Evolutionary conservation across 2,888 invertebrate species (phyloP), one percentile per base, ranked within the genome.

Genomic region (Tortricodes alternella): DNA sequence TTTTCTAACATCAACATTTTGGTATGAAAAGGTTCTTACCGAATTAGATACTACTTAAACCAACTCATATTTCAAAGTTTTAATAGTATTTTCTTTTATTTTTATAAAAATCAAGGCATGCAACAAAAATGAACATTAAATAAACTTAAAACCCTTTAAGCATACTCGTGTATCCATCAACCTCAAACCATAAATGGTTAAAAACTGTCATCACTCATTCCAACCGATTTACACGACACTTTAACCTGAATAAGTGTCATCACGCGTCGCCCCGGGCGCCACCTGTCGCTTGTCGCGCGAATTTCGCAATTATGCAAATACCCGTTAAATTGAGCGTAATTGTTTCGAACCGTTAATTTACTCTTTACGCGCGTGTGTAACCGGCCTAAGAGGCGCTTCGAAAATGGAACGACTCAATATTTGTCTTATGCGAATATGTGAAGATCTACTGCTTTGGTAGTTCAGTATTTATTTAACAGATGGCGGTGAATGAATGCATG

Each of bases 321-420:
- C 4, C 35, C 53, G 41, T 51, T 34, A 58, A 53, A 53, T 58
- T 58, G 46, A 19, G 35, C 23, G 58, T 58, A 58, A 58, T 58
- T 58, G 58, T 52, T 58, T 52, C 27, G 34, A 43, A 18, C 55
- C 48, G 48, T 27, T 35, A 48, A 49, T 55, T 55, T 55, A 27
- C 55, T 55, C 32, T 13, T 44, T 38, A 44, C 34, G 2, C 29
- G 16, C 43, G 43, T 24, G 43, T 43, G 43, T 27, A 43, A 13
- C 7, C 34, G 15, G 34, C 34, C 13, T 34, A 15, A 34, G 15
- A 8, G 34, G 11, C 34, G 15, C n/a, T n/a, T n/a, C n/a, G n/a
- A n/a, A n/a, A n/a, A n/a, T n/a, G n/a, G n/a, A n/a, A n/a, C n/a
- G n/a, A n/a, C n/a, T n/a, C n/a, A n/a, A n/a, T n/a, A n/a, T n/a